Evolutionary conservation across 2,888 invertebrate genomes (phyloP).

Genomic region (Apeira syringaria): DNA sequence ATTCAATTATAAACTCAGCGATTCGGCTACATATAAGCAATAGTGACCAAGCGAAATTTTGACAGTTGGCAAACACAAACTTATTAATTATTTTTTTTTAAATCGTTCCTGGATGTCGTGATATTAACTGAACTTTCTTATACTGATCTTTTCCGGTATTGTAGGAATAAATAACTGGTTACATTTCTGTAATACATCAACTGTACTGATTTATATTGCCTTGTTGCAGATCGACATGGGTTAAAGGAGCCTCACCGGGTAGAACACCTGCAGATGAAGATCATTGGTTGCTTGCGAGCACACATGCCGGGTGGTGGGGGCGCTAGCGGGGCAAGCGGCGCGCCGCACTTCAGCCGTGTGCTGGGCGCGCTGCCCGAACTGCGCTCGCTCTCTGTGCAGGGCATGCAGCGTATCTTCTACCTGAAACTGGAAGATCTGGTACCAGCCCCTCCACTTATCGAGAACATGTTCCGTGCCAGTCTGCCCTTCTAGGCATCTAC

Average conservation of each 20-base stretch:
- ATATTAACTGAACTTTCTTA: too few relatives aligned
- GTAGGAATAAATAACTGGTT: too few relatives aligned
- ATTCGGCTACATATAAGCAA: too few relatives aligned
- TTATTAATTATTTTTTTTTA: too few relatives aligned
- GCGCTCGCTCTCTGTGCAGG: slow-evolving; percentile 95
- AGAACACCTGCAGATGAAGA: slow-evolving; percentile 98
- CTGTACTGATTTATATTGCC: too few relatives aligned
- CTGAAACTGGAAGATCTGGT: slow-evolving; percentile 96
- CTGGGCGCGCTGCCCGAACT: slow-evolving; percentile 96
- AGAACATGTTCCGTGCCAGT: slow-evolving; percentile 97
- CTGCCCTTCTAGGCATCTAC: slow-evolving; percentile 90
- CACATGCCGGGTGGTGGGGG: slow-evolving; percentile 94
- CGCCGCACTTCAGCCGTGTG: slow-evolving; percentile 96
- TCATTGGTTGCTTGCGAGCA: slow-evolving; percentile 96
- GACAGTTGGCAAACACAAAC: too few relatives aligned
- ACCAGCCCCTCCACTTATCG: slow-evolving; percentile 95
- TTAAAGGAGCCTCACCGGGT: slow-evolving; percentile 95
- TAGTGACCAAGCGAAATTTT: too few relatives aligned
- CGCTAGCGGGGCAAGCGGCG: slow-evolving; percentile 92
- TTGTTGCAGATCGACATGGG: slow-evolving; percentile 93
- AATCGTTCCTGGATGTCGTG: too few relatives aligned
- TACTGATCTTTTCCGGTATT: too few relatives aligned
- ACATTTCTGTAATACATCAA: too few relatives aligned
- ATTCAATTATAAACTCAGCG: too few relatives aligned
- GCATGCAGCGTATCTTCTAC: slow-evolving; percentile 96